These are phyloP conservation scores for Benthosema pterotum DNA, from an alignment of 2,797 vertebrate species.

Conservation along the genomic window DNA sequence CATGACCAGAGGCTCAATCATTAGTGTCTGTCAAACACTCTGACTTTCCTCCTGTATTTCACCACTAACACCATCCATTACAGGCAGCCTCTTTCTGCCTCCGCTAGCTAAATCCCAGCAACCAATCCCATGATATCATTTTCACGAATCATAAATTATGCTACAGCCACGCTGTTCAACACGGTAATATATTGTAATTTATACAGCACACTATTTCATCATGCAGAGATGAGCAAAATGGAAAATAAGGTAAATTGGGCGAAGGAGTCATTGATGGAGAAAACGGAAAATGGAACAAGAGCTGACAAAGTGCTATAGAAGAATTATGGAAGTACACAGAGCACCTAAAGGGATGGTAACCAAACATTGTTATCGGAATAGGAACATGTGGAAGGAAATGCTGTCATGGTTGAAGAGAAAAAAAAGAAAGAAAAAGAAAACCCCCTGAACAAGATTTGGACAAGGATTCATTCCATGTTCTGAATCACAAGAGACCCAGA, in stretches of 20 bases:
- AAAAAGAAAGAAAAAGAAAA: background rate
- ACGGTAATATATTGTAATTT: constrained; percentile 18
- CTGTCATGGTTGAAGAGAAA: constrained; percentile 20
- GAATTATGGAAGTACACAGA: constrained; percentile 17
- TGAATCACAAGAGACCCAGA: constrained; percentile 14
- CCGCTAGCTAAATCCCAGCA: constrained; percentile 21
- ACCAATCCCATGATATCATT: constrained; percentile 30
- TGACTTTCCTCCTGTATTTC: constrained; percentile 14
- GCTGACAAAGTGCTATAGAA: constrained; percentile 13
- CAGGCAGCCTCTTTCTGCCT: constrained; percentile 11
- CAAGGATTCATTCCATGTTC: constrained; percentile 26
- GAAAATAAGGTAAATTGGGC: constrained; percentile 5
- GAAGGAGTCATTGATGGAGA: background rate
- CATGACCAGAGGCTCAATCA: constrained; percentile 29
- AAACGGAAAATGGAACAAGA: constrained; percentile 19
- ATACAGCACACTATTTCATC: constrained; percentile 24
- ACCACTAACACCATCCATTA: constrained; percentile 47
- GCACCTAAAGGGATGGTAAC: constrained; percentile 25
- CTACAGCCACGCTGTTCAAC: constrained; percentile 10
- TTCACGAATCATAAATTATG: constrained; percentile 33
- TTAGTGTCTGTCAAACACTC: constrained; percentile 29
- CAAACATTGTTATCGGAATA: constrained; percentile 29
- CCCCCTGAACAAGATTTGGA: constrained; percentile 13
- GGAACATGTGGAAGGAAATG: constrained; percentile 18
- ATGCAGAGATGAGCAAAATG: constrained; percentile 26